Evolutionary conservation across 2,797 vertebrate species (phyloP).

Genomic region (Meda fulgida): DNA sequence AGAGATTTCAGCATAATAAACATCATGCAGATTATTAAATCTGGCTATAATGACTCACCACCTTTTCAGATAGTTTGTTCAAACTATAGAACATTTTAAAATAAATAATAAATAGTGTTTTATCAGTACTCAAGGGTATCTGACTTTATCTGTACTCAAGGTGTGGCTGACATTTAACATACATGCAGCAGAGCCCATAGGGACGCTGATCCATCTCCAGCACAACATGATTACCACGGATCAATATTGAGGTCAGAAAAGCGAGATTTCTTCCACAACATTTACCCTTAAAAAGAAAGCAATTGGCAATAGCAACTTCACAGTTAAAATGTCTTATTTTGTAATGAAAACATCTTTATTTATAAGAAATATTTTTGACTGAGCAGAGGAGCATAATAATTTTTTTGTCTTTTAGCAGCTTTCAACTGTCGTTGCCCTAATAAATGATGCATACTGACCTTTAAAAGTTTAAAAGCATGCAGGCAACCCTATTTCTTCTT

Average conservation of each 20-base stretch:
- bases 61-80: background rate
- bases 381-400: background rate
- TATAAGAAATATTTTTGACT: background rate
- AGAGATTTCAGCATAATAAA: background rate
- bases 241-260: slow-evolving; percentile 35
- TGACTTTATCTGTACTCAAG: background rate
- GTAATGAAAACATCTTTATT: background rate
- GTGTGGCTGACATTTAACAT: slow-evolving; percentile 49
- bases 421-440: slow-evolving; percentile 27
- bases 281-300: background rate
- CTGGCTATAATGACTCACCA: background rate
- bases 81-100: background rate
- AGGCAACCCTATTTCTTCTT: slow-evolving; percentile 18
- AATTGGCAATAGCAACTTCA: background rate
- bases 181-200: slow-evolving; percentile 32
- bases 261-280: slow-evolving; percentile 2
- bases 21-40: background rate
- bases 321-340: background rate
- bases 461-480: slow-evolving; percentile 43
- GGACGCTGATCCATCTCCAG: slow-evolving; percentile 26
- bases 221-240: slow-evolving; percentile 44
- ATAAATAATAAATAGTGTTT: background rate
- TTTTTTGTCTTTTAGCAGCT: background rate
- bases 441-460: slow-evolving; percentile 54
- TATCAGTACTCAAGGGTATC: background rate